A percentile compares a stretch with the other conserved stretches of the same genome.
Conservation (phyloP, 2,113 vertebrate species). For the Nyctereutes procyonoides region DNA sequence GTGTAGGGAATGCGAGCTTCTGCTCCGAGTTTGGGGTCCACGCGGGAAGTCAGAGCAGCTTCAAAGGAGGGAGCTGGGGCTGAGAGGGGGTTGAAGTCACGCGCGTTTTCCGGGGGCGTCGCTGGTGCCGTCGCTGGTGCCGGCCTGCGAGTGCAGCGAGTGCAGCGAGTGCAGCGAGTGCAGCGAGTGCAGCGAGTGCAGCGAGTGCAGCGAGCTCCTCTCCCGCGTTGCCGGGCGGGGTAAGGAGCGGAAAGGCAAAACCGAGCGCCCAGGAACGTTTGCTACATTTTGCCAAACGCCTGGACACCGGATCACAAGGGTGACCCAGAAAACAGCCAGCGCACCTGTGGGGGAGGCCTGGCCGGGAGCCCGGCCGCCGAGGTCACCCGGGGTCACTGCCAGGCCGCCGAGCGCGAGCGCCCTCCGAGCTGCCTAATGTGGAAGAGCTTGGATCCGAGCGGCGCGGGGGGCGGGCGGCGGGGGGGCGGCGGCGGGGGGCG, state of each 20-base stretch:
- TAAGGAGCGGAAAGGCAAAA: not conserved
- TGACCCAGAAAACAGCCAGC: constrained; percentile 55
- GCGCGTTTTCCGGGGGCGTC: no score
- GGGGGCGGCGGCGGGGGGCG: no score
- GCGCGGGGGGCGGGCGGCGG: constrained; percentile 26
- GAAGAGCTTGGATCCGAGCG: constrained; percentile 84
- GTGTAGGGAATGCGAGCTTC: not conserved
- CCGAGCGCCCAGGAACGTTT: not conserved
- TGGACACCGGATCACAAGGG: constrained; percentile 54
- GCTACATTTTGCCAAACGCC: constrained; percentile 60
- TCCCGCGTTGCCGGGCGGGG: not conserved
- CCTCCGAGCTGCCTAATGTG: constrained; percentile 85
- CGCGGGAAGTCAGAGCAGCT: not conserved
- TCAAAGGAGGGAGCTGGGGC: not conserved
- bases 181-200: no score
- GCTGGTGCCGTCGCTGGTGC: no score
- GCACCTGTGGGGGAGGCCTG: constrained; percentile 37
- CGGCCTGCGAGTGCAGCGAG: not conserved
- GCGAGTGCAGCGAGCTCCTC: not conserved
- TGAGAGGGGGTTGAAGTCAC: not conserved
- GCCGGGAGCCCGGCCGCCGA: not conserved
- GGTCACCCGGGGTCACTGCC: constrained; percentile 60
- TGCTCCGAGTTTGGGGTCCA: not conserved
- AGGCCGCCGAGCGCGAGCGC: not conserved
- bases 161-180: no score